phyloP scores from a whole-genome alignment of 37 sponge, comb jelly and placozoan species.

The Agelas oroides region DNA sequence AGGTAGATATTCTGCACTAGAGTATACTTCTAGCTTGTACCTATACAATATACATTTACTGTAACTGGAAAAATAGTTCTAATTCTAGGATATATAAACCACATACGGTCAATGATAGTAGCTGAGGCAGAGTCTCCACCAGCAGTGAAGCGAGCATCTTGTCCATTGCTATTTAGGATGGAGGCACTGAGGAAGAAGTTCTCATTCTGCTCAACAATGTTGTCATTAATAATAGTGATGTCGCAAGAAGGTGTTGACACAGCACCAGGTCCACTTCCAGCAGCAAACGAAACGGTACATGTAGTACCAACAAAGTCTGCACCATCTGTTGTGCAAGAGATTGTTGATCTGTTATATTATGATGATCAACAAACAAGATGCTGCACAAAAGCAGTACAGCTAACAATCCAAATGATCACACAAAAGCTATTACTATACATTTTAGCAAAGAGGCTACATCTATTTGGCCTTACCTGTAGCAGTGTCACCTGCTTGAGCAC shows the following conservation, averaged over 20 bases:
- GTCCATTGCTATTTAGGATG: neutral
- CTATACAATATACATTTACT: too few relatives aligned
- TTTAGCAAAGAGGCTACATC: neutral
- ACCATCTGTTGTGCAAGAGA: neutral
- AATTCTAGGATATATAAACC: too few relatives aligned
- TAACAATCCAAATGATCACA: too few relatives aligned
- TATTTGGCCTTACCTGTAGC: neutral
- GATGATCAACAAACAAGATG: too few relatives aligned
- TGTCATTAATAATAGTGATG: slow-evolving; percentile 23
- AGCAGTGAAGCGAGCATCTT: neutral
- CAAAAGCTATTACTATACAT: too few relatives aligned
- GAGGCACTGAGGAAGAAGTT: neutral
- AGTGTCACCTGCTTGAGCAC: neutral
- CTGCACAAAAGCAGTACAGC: too few relatives aligned
- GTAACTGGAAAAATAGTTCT: too few relatives aligned
- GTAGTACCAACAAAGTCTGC: neutral
- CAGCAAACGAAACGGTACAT: neutral
- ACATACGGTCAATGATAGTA: neutral
- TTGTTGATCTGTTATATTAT: too few relatives aligned
- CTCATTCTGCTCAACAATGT: slow-evolving; percentile 18
- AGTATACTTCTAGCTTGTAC: too few relatives aligned
- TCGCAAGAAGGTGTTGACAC: neutral
- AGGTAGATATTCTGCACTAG: too few relatives aligned
- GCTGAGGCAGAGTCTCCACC: neutral
- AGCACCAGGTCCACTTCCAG: slow-evolving; percentile 13